Base-by-base conservation (phyloP, 2,888 invertebrate species). In the Apamea anceps region DNA sequence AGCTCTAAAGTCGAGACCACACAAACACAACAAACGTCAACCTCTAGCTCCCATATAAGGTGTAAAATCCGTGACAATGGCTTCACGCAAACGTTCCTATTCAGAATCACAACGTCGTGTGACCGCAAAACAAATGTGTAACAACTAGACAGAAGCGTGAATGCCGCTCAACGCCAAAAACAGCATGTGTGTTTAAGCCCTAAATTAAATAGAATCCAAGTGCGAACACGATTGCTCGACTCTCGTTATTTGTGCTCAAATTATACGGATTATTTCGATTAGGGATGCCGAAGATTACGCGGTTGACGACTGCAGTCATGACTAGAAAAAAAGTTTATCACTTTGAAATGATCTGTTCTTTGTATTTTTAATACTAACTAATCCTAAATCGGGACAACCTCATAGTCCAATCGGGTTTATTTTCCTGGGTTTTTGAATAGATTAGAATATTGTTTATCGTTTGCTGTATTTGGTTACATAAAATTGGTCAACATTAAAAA, bases 201-300 rank as follows among this genome's bases (percentile, higher is more conserved):
- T 75, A 83, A 67, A 72, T 78, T 79, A 77, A 80, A 83, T 80
- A 88, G 80, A 79, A 79, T 78, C 13, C 48, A 37, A 75, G 77
- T 84, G 75, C 32, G 70, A 79, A 84, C 77, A 79, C 76, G 79
- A 78, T 82, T 67, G 77, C 80, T 76, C 67, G 77, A 70, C 67
- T 66, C 66, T 77, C 51, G 66, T 79, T 76, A 70, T 80, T 85
- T 73, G 78, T 82, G 79, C 72, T 79, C 74, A 68, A 81, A 85
- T 82, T 86, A 86, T 88, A 67, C 77, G 72, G 72, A 80, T 82
- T 85, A 80, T 81, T 76, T 72, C 5, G 28, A 42, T 21, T 73
- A 85, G 77, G 87, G 81, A 6, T 76, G 85, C 42, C 66, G 18
- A 45, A 68, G 10, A 70, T 57, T 7, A n/a, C n/a, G n/a, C 0